Percentiles rank a stretch among this genome's conserved stretches.
Evolutionary conservation across 2,888 invertebrate genomes (phyloP).

Genomic region (Tenthredo notha): DNA sequence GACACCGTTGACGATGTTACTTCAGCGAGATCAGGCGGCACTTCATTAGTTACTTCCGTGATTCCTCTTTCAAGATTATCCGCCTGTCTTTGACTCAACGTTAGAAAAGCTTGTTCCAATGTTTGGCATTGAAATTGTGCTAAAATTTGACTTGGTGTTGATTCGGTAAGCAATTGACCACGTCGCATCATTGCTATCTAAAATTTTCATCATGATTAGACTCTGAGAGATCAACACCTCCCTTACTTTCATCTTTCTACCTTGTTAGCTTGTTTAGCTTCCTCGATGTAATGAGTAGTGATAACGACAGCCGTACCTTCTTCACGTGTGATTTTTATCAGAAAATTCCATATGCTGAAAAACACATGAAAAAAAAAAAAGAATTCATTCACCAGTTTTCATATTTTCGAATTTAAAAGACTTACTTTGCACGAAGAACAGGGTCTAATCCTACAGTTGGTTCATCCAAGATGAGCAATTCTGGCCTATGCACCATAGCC

Average conservation of each 20-base stretch:
- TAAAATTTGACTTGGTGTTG: constrained; percentile 88
- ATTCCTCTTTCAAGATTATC: constrained; percentile 71
- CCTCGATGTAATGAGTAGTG: constrained; percentile 97
- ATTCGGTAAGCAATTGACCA: constrained; percentile 92
- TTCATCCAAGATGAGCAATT: constrained; percentile 93
- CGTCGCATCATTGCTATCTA: constrained; percentile 95
- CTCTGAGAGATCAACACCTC: neutral
- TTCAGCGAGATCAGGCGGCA: constrained; percentile 60
- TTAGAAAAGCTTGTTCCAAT: constrained; percentile 93
- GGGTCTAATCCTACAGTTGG: constrained; percentile 98
- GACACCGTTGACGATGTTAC: constrained; percentile 76
- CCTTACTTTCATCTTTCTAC: constrained; percentile 77
- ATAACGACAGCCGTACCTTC: constrained; percentile 91
- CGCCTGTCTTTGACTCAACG: constrained; percentile 85
- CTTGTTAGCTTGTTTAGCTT: constrained; percentile 90
- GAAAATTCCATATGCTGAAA: constrained; percentile 92
- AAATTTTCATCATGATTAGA: constrained; percentile 15
- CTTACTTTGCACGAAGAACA: constrained; percentile 89
- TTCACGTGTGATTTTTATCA: constrained; percentile 86
- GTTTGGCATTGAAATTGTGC: constrained; percentile 85
- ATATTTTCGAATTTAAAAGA: neutral
- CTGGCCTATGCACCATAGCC: constrained; percentile 93
- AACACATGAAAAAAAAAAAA: neutral
- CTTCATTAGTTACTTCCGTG: constrained; percentile 62
- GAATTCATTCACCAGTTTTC: neutral